Percentiles rank a stretch among this genome's conserved stretches.
Evolutionary conservation across 2,797 vertebrate genomes (phyloP).

Genomic region (Melopsittacus undulatus): DNA sequence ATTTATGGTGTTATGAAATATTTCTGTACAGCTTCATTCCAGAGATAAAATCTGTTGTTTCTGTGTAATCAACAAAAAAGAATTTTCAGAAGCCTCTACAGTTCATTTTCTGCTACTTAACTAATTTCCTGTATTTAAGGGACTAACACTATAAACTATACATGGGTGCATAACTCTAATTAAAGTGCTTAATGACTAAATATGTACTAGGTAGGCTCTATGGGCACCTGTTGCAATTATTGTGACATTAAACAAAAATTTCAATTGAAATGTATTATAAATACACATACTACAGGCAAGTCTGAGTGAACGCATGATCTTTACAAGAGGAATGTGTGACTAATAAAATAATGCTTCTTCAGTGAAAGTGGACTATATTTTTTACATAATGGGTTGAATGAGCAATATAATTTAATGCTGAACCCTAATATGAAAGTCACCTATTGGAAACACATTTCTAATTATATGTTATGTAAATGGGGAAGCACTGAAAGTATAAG

Average conservation of each 20-base stretch:
- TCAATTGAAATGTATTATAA: neutral
- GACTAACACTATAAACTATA: neutral
- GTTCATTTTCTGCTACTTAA: neutral
- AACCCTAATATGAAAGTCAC: constrained; percentile 8
- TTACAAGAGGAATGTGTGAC: neutral
- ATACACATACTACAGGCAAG: neutral
- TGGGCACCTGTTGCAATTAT: neutral
- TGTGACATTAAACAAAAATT: neutral
- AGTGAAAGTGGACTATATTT: neutral
- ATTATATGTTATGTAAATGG: constrained; percentile 42
- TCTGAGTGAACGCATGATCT: neutral
- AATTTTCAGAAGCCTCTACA: neutral
- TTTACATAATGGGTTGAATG: neutral
- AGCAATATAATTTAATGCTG: constrained; percentile 28
- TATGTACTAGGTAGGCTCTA: neutral
- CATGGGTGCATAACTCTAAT: neutral
- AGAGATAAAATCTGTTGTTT: neutral
- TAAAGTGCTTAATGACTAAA: neutral
- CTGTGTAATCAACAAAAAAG: neutral
- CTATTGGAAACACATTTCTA: constrained; percentile 40
- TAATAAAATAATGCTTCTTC: constrained; percentile 30
- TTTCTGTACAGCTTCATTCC: neutral
- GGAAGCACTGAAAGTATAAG: constrained; percentile 4
- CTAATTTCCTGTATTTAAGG: neutral
- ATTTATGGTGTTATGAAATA: neutral